phyloP scores from a whole-genome alignment of 2,113 vertebrate genomes.

The Podocnemis expansa region DNA sequence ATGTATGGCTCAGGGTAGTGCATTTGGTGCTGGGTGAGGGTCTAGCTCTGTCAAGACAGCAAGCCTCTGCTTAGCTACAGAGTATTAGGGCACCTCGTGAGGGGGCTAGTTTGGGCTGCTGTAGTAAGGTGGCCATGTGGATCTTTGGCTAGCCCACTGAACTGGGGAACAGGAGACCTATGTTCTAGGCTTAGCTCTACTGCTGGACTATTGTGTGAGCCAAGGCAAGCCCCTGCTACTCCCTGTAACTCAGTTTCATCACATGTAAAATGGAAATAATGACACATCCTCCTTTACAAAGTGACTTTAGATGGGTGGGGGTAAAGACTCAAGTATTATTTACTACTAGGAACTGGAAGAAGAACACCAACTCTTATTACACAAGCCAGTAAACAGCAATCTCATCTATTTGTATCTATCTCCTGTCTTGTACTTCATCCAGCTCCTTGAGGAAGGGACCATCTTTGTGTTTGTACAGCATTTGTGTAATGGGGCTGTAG shows the following conservation, averaged over 20 bases:
- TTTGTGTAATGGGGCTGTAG: background rate
- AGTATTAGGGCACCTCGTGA: background rate
- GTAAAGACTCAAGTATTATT: background rate
- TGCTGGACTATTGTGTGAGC: no score
- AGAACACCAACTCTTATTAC: background rate
- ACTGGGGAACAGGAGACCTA: background rate
- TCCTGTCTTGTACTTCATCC: background rate
- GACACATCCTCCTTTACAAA: no score
- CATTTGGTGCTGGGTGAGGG: no score
- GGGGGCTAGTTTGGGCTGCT: background rate
- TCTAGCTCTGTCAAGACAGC: no score
- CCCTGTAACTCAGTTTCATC: background rate
- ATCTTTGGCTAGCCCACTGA: background rate
- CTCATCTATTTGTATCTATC: background rate
- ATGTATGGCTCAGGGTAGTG: no score
- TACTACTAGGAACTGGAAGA: background rate
- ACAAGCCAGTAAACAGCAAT: background rate
- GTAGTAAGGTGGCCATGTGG: background rate
- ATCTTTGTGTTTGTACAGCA: background rate
- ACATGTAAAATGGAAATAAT: background rate
- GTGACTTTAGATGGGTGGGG: no score
- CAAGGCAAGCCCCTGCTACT: no score
- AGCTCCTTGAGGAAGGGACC: background rate
- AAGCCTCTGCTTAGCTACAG: background rate
- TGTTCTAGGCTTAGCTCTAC: background rate